Base-by-base conservation (phyloP, 2,888 invertebrate genomes). In the Meganola albula region DNA sequence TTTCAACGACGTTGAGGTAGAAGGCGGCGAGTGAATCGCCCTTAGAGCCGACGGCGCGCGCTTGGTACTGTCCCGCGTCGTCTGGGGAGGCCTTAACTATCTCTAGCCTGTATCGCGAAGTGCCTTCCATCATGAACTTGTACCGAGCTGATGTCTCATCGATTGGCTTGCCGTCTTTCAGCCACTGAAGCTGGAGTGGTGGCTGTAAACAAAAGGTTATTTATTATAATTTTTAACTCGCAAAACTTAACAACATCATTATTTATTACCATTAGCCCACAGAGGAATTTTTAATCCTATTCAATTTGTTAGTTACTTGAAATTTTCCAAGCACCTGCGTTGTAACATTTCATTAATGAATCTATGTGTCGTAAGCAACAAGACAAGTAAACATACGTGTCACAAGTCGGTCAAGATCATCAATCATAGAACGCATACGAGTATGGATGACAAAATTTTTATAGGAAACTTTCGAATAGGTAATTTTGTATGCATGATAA, bases 161-260 rank as follows among this genome's bases (percentile, higher is more conserved):
- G 54, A 98, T 90, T 34, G 92, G 90, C 67, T 94, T 94, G 59
- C 96, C 96, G 87, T 98, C 97, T 87, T 97, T 97, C 64, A 94
- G 87, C 97, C 98, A 98, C 53, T 88, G 89, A 34, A 92, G 85
- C 70, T 91, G 90, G 52, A 92, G 83, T 54, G 90, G 89, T 63
- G 90, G 86, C 64, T 88, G 74, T 37, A 37, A 53, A 36, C 24
- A 2, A 20, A 42, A 46, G 12, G 7, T 16, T 25, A n/a, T n/a
- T n/a, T n/a, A n/a, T n/a, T n/a, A n/a, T n/a, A n/a, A n/a, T n/a
- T n/a, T n/a, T n/a, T n/a, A n/a, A n/a, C n/a, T n/a, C n/a, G n/a
- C n/a, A n/a, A n/a, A n/a, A n/a, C n/a, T n/a, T n/a, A n/a, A n/a
- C n/a, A n/a, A n/a, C n/a, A n/a, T n/a, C n/a, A n/a, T n/a, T n/a